Evolutionary conservation across 64 coral and sea anemone species (phyloP), one percentile per base, ranked within the genome.

Genomic region (Montipora foliosa): DNA sequence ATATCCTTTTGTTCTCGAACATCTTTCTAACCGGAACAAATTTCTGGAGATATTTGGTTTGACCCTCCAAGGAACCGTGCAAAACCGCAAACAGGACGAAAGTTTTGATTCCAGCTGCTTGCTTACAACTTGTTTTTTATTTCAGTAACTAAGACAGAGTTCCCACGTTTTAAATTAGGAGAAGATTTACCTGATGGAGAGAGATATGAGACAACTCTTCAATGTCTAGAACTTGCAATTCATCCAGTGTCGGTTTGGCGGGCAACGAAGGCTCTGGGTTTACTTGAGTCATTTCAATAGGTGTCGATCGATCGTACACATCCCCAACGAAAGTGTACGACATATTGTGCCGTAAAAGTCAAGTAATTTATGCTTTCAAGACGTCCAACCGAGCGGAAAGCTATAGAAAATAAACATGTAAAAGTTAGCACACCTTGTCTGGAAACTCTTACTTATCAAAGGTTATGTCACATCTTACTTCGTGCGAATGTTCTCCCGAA

Each of bases 121-220:
- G 53, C 2, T 11, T 6, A 6, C 6, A 57, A 11, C 11, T 11
- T 57, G 53, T 5, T 57, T 6, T 67, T 67, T 17, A 4, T 67
- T 67, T 67, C 17, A 67, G 17, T 19, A 67, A 11, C 53, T 20
- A 67, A 67, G 12, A 13, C 12, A 19, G 4, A 37, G 29, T 37
- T 37, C 17, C 15, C 64, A 17, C 0, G 12, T 16, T 0, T 15
- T 15, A 67, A 16, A 17, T 12, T 12, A 71, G 25, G 25, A 25
- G 25, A 25, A 5, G 4, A 15, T 76, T 89, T 64, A 91, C 89
- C 89, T 91, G 89, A 45, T 91, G 89, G 5, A 91, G 67, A 58
- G 79, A 55, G 14, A 91, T 91, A 24, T 91, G 89, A 17, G 89
- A 91, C 8, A 91, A 82, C 58, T 91, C 89, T 4, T 82, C 80